Conservation (phyloP, 2,113 vertebrate genomes). For the Antechinus flavipes region DNA sequence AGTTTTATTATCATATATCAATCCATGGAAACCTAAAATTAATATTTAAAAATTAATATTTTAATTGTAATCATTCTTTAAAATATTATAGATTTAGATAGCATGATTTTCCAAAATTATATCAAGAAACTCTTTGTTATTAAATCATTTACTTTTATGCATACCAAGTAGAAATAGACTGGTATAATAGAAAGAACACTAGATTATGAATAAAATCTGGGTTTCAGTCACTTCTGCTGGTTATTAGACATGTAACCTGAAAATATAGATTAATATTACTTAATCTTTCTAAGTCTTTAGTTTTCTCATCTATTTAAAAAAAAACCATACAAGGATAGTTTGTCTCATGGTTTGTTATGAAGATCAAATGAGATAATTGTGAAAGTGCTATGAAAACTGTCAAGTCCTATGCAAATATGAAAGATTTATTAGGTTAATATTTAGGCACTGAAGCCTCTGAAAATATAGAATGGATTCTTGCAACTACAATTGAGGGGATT, state of each 20-base stretch:
- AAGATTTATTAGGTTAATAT: not conserved
- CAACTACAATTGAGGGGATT: not conserved
- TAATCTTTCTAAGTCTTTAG: not conserved
- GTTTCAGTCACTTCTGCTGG: not conserved
- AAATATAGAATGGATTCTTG: not conserved
- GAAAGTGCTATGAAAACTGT: not conserved
- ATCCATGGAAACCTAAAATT: slow-evolving; percentile 90
- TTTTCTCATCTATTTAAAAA: not conserved
- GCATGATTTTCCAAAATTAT: not conserved
- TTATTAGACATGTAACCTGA: not conserved
- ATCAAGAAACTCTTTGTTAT: not conserved
- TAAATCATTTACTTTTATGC: not conserved
- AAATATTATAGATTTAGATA: not conserved
- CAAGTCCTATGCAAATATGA: not conserved
- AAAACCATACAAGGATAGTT: not conserved
- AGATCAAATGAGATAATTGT: not conserved
- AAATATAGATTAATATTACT: not conserved
- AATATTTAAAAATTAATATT: slow-evolving; percentile 70
- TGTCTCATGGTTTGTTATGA: not conserved
- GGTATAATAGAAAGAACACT: not conserved
- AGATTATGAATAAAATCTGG: not conserved
- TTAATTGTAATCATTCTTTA: slow-evolving; percentile 58
- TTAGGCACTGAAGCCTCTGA: not conserved
- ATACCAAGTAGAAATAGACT: not conserved
- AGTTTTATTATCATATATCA: slow-evolving; percentile 97